Conservation (phyloP, 2,797 vertebrate genomes). For the Macropus fuliginosus region DNA sequence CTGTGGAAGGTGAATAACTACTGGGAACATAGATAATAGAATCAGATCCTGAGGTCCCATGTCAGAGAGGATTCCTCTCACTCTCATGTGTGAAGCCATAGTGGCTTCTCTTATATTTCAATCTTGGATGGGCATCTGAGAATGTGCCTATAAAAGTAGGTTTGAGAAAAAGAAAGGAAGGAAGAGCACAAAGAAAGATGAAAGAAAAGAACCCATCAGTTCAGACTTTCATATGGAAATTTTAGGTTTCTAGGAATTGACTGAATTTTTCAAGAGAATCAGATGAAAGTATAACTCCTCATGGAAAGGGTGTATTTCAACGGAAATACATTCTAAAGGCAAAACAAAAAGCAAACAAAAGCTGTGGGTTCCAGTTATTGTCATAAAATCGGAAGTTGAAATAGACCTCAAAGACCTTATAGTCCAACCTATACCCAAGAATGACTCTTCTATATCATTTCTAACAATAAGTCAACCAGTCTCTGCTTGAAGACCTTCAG, state of each 20-base stretch:
- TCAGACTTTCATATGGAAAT: not conserved
- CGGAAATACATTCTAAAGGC: not conserved
- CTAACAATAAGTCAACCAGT: not conserved
- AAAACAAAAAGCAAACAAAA: not conserved
- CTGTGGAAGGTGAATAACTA: not conserved
- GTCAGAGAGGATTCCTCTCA: not conserved
- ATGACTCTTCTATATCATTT: not conserved
- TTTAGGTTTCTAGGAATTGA: not conserved
- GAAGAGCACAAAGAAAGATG: not conserved
- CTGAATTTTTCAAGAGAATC: not conserved
- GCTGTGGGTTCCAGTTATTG: rapidly evolving
- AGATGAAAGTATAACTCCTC: not conserved
- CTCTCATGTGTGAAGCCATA: not conserved
- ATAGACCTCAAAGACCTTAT: not conserved
- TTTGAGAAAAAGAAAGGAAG: not conserved
- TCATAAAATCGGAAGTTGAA: not conserved
- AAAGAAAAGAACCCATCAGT: not conserved
- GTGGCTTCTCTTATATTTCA: too few relatives aligned
- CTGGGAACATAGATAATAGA: not conserved
- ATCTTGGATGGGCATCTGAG: rapidly evolving
- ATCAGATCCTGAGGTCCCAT: not conserved
- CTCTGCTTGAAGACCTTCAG: not conserved
- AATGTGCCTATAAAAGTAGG: not conserved
- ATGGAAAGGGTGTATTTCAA: not conserved
- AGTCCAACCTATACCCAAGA: not conserved